A percentile compares a stretch with the other conserved stretches of the same genome.
Conservation (phyloP, 2,113 vertebrate species). For the Bubalus kerabau region DNA sequence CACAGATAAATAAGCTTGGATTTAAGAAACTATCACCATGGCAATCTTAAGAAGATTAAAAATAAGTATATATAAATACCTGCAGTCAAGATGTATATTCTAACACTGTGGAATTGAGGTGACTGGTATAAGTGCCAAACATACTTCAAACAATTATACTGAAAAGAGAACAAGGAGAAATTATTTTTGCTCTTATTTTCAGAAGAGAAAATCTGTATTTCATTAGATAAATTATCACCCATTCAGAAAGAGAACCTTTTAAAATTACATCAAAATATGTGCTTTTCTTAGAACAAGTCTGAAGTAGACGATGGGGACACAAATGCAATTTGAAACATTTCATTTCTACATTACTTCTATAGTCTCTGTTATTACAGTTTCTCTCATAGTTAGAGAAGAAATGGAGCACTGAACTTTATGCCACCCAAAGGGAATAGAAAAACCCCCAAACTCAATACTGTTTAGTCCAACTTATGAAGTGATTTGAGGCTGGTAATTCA, state of each 20-base stretch:
- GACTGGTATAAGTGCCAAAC: background rate
- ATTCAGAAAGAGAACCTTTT: constrained; percentile 30
- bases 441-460: constrained; percentile 28
- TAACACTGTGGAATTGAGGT: background rate
- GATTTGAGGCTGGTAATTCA: constrained; percentile 57
- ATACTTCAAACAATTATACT: background rate
- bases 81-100: background rate
- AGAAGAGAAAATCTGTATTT: constrained; percentile 23
- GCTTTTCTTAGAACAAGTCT: constrained; percentile 17
- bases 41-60: background rate
- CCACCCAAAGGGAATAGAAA: constrained; percentile 36
- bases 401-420: constrained; percentile 37
- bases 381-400: constrained; percentile 17
- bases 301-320: constrained; percentile 23
- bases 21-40: background rate
- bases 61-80: background rate
- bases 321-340: constrained; percentile 52
- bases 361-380: constrained; percentile 44
- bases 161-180: background rate
- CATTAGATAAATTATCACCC: constrained; percentile 33
- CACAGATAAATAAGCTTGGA: background rate
- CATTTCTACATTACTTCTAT: constrained; percentile 22
- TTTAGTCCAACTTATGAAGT: constrained; percentile 48
- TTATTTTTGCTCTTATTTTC: constrained; percentile 38
- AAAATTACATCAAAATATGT: constrained; percentile 40